phyloP scores from a whole-genome alignment of 2,113 vertebrate genomes.

The Nycticebus coucang region DNA sequence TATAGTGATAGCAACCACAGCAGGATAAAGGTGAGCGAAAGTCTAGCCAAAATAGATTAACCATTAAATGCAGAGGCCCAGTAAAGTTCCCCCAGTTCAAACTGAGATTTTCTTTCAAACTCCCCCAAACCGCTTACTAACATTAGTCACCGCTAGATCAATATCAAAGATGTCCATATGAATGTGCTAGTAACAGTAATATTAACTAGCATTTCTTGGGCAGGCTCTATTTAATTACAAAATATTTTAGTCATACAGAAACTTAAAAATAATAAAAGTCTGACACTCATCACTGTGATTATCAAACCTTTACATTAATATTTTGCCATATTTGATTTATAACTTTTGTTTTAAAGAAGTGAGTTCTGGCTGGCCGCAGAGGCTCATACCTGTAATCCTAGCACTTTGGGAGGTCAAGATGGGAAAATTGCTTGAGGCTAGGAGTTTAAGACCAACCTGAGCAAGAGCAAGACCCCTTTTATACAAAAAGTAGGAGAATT shows the following conservation, averaged over 20 bases:
- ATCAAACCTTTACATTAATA: neutral
- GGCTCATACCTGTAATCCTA: too few species aligned
- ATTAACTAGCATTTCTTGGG: neutral
- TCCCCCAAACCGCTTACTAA: neutral
- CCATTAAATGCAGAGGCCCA: neutral
- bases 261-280: neutral
- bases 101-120: neutral
- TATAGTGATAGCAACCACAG: neutral
- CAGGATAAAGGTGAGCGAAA: neutral
- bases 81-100: neutral
- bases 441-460: too few species aligned
- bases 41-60: neutral
- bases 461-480: too few species aligned
- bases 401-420: too few species aligned
- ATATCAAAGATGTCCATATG: neutral
- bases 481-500: too few species aligned
- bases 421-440: too few species aligned
- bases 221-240: neutral
- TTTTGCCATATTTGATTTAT: neutral
- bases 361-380: neutral
- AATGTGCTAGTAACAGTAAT: neutral
- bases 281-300: neutral
- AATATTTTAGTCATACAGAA: neutral
- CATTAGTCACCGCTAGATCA: neutral
- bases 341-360: neutral